A percentile compares a stretch with the other conserved stretches of the same genome.
Evolutionary conservation across 2,113 vertebrate species (phyloP).

Genomic region (Melanostigma gelatinosum): DNA sequence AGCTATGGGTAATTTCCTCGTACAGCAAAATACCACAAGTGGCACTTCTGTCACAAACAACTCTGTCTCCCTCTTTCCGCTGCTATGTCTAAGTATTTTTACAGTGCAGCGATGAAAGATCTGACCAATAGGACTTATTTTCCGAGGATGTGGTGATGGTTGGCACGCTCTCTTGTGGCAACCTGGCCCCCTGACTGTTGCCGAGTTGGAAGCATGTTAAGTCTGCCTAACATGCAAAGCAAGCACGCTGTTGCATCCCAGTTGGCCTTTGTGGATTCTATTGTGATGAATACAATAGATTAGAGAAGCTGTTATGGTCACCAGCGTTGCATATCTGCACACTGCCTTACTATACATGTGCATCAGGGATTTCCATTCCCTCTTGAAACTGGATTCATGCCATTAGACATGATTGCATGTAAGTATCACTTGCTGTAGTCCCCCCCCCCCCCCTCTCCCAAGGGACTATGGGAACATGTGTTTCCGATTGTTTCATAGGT

Average conservation of each 20-base stretch:
- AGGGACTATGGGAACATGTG: conserved; percentile 61
- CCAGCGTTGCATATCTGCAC: conserved; percentile 12
- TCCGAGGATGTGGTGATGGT: conserved; percentile 84
- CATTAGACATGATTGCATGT: conserved; percentile 55
- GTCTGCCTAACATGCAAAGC: conserved; percentile 80
- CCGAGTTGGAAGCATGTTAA: conserved; percentile 75
- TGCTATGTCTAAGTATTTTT: conserved; percentile 31
- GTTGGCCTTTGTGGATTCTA: conserved; percentile 2
- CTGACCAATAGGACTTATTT: conserved; percentile 33
- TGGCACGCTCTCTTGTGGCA: conserved; percentile 87
- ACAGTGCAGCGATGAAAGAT: conserved; percentile 36
- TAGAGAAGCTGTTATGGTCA: conserved; percentile 9
- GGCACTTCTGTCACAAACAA: conserved; percentile 44
- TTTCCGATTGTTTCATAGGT: conserved; percentile 64
- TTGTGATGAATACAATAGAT: conserved; percentile 55
- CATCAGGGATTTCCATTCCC: conserved; percentile 29
- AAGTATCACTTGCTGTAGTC: conserved; percentile 47
- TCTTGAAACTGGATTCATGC: conserved; percentile 41
- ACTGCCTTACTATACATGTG: conserved; percentile 6
- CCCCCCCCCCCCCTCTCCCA: neutral
- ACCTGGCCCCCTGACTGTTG: conserved; percentile 84
- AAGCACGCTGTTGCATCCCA: conserved; percentile 78
- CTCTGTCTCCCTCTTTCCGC: conserved; percentile 1
- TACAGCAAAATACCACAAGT: conserved; percentile 32
- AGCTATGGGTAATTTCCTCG: conserved; percentile 35